These are phyloP conservation scores for Hycleus cichorii DNA, from an alignment of 1,140 invertebrate species.

Conservation along the genomic window DNA sequence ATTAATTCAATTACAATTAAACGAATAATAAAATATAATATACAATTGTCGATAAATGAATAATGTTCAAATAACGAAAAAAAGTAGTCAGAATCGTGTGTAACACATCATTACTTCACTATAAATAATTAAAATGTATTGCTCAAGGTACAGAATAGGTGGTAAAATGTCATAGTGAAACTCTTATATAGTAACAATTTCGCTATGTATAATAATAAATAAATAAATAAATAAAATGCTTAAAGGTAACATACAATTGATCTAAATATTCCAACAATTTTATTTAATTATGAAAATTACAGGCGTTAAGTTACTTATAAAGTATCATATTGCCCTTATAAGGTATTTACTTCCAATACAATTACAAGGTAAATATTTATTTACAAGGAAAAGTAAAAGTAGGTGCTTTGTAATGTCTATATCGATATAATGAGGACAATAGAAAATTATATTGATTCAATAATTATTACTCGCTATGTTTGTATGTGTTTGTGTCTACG, in stretches of 20 bases:
- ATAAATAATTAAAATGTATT: constrained; percentile 10
- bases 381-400: constrained; percentile 23
- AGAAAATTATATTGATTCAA: constrained; percentile 9
- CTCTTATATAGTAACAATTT: too few species aligned
- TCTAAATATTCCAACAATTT: constrained; percentile 20
- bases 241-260: constrained; percentile 10
- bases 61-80: too few species aligned
- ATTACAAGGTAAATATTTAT: constrained; percentile 22
- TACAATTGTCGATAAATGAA: too few species aligned
- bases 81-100: neutral
- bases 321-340: constrained; percentile 22
- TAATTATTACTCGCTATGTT: too few species aligned
- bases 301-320: constrained; percentile 13
- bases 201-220: neutral
- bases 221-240: constrained; percentile 2
- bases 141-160: constrained; percentile 10
- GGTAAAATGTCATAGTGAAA: constrained; percentile 7
- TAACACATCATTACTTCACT: constrained; percentile 11
- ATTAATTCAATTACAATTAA: too few species aligned
- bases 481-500: too few species aligned
- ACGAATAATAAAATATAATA: too few species aligned
- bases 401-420: constrained; percentile 14
- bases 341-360: constrained; percentile 16
- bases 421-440: constrained; percentile 12
- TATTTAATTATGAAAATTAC: constrained; percentile 20